These are phyloP conservation scores for Astropecten irregularis DNA, from an alignment of 53 echinoderm and acorn worm species.

Conservation along the genomic window DNA sequence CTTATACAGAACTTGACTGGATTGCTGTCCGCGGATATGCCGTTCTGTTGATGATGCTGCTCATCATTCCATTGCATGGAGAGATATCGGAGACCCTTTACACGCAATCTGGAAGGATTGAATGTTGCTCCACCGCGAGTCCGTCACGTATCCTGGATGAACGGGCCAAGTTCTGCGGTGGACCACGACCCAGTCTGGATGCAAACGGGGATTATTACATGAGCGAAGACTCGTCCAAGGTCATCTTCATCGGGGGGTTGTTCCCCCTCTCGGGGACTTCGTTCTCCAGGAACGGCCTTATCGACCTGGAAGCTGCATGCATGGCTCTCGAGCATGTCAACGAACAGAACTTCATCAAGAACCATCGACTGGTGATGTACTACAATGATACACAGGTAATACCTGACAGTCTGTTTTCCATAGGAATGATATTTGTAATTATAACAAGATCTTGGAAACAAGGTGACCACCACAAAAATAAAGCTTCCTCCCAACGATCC, in stretches of 20 bases:
- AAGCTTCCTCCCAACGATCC: no score
- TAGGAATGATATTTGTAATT: no score
- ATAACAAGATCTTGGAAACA: no score
- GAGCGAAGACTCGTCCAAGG: constrained; percentile 43
- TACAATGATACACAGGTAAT: constrained; percentile 95
- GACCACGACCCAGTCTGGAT: neutral
- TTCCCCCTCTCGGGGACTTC: constrained; percentile 79
- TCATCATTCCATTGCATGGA: no score
- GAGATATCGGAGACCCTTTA: constrained; percentile 1
- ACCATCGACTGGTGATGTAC: constrained; percentile 86
- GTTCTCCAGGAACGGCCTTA: constrained; percentile 67
- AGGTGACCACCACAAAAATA: no score
- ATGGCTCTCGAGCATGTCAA: constrained; percentile 90
- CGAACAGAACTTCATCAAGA: constrained; percentile 70
- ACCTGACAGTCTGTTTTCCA: no score
- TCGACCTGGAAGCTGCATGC: constrained; percentile 85
- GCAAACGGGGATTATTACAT: constrained; percentile 27
- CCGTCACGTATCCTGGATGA: constrained; percentile 17
- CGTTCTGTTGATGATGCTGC: neutral
- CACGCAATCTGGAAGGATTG: neutral
- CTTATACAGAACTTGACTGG: neutral
- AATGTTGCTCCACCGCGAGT: neutral
- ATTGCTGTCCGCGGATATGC: neutral
- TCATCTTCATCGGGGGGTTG: constrained; percentile 87
- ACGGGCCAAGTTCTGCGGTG: constrained; percentile 19